A percentile compares a stretch with the other conserved stretches of the same genome.
phyloP scores from a whole-genome alignment of 1,140 invertebrate genomes.

The Meloidogyne exigua region DNA sequence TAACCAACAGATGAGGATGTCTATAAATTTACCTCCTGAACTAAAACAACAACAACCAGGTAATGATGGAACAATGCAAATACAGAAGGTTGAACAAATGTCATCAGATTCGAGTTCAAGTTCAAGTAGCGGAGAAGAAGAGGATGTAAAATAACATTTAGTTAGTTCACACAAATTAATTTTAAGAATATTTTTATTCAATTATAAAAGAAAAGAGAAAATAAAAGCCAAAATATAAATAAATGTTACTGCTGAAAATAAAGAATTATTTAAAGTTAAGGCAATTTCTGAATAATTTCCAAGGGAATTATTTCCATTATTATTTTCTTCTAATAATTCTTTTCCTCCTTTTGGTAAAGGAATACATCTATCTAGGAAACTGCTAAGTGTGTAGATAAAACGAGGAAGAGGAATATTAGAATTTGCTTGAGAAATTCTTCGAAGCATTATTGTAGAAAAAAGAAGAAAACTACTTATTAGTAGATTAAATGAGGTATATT shows the following conservation, averaged over 20 bases:
- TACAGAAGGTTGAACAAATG: slow-evolving; percentile 37
- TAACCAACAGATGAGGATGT: neutral
- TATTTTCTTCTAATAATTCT: slow-evolving; percentile 31
- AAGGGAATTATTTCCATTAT: slow-evolving; percentile 7
- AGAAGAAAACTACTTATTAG: slow-evolving; percentile 54
- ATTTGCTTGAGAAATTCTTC: slow-evolving; percentile 47
- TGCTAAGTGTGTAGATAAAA: slow-evolving; percentile 36
- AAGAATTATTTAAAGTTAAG: slow-evolving; percentile 24
- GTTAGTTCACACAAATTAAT: no score
- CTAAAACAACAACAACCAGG: slow-evolving; percentile 3
- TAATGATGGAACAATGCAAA: slow-evolving; percentile 8
- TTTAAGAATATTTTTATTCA: slow-evolving; percentile 1
- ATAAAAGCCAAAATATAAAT: slow-evolving; percentile 23
- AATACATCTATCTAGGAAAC: slow-evolving; percentile 38
- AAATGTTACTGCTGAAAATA: slow-evolving; percentile 8
- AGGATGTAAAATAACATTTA: slow-evolving; percentile 10
- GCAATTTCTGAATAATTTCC: slow-evolving; percentile 28
- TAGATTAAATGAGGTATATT: slow-evolving; percentile 59
- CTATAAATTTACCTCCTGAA: slow-evolving; percentile 16
- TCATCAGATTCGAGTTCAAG: slow-evolving; percentile 44
- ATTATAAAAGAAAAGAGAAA: slow-evolving; percentile 19
- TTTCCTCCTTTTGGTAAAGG: slow-evolving; percentile 43
- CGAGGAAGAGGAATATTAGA: slow-evolving; percentile 61
- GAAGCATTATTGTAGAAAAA: slow-evolving; percentile 46
- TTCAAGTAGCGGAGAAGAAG: slow-evolving; percentile 41